Percentiles rank a stretch among this genome's conserved stretches.
These are phyloP conservation scores for Apis cerana DNA, from an alignment of 1,140 invertebrate genomes.

Conservation along the genomic window DNA sequence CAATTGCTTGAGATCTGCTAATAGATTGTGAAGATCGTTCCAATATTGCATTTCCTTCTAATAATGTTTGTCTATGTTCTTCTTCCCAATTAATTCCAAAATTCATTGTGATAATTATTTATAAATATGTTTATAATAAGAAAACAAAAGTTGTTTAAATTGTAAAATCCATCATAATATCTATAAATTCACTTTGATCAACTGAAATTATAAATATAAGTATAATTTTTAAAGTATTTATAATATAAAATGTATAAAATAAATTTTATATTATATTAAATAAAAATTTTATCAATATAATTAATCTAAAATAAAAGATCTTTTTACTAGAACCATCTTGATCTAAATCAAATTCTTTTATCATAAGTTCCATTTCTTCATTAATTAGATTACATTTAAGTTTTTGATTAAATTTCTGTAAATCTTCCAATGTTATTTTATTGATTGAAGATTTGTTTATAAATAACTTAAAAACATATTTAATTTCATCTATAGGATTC, in stretches of 20 bases:
- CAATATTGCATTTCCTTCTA: conserved; percentile 83
- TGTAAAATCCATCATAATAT: conserved; percentile 30
- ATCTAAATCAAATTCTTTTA: conserved; percentile 64
- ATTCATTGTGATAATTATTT: conserved; percentile 72
- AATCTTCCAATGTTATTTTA: conserved; percentile 53
- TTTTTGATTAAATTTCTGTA: conserved; percentile 49
- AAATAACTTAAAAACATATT: conserved; percentile 59
- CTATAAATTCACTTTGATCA: conserved; percentile 57
- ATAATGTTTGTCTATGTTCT: conserved; percentile 81
- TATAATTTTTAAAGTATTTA: conserved; percentile 3
- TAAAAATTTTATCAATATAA: background rate
- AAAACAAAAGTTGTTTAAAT: background rate
- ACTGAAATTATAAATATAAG: conserved; percentile 46
- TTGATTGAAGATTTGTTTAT: conserved; percentile 24
- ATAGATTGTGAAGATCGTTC: conserved; percentile 86
- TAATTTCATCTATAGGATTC: conserved; percentile 56
- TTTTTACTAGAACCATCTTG: conserved; percentile 58
- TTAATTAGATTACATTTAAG: conserved; percentile 45
- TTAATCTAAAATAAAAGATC: conserved; percentile 5
- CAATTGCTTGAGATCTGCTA: conserved; percentile 86
- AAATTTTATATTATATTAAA: background rate
- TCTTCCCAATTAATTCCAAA: conserved; percentile 79
- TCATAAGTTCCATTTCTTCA: conserved; percentile 65
- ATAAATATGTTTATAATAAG: background rate
- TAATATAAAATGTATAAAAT: background rate